A percentile compares a stretch with the other conserved stretches of the same genome.
phyloP scores from a whole-genome alignment of 2,113 vertebrate species.

The Neofelis nebulosa region DNA sequence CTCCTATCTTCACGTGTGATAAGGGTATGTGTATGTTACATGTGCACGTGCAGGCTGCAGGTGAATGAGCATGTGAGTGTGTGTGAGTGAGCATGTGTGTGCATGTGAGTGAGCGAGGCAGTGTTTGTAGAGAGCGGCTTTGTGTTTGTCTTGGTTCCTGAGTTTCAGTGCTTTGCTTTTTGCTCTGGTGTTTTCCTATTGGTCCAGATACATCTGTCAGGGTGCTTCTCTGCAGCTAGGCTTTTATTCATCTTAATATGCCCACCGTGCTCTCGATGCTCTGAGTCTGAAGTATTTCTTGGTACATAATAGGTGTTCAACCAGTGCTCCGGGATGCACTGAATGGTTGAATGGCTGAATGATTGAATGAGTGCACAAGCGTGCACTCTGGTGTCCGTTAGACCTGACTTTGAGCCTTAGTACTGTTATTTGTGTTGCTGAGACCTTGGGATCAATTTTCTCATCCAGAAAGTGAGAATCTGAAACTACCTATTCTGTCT shows the following conservation, averaged over 20 bases:
- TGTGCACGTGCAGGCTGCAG: background rate
- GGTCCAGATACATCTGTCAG: background rate
- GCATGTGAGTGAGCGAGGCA: background rate
- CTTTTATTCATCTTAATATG: background rate
- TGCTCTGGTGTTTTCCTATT: background rate
- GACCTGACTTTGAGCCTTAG: background rate
- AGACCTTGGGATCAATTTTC: background rate
- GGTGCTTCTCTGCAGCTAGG: background rate
- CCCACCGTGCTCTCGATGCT: background rate
- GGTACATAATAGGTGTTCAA: background rate
- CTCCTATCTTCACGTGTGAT: background rate
- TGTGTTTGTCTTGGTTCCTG: background rate
- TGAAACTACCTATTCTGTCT: background rate
- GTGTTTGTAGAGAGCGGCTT: background rate
- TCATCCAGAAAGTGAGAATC: conserved; percentile 23
- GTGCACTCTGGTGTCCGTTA: background rate
- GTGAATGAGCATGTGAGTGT: background rate
- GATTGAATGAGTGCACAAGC: background rate
- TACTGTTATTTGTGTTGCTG: background rate
- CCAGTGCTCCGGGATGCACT: background rate
- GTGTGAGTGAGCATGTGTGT: too few species aligned
- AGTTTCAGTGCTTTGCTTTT: background rate
- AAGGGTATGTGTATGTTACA: too few species aligned
- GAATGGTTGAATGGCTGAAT: background rate
- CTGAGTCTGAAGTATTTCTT: background rate